A percentile compares a stretch with the other conserved stretches of the same genome.
Conservation (phyloP, 2,888 invertebrate genomes). For the Frankliniella intonsa region DNA sequence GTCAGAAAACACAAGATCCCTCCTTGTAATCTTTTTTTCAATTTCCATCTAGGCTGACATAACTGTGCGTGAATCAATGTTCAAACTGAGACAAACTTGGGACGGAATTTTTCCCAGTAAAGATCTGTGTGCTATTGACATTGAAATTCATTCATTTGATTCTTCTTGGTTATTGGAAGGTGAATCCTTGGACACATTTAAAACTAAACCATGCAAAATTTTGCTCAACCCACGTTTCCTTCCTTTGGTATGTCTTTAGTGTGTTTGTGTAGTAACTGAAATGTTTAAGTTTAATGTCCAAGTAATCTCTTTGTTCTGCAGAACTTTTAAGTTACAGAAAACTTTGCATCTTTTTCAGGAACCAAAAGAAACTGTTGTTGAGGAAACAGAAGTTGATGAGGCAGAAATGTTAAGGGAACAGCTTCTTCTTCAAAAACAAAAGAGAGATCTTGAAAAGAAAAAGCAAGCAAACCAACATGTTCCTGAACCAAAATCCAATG, state of each 20-base stretch:
- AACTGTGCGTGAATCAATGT: neutral
- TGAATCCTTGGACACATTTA: neutral
- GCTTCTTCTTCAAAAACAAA: neutral
- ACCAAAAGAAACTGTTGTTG: neutral
- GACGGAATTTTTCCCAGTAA: neutral
- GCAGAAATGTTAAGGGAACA: neutral
- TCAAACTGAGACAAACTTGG: neutral
- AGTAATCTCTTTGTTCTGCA: neutral
- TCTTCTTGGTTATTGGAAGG: neutral
- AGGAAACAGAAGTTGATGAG: neutral
- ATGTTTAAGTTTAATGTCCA: neutral
- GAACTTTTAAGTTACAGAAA: neutral
- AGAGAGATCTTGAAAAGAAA: neutral
- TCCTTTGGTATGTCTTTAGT: neutral
- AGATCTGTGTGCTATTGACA: neutral
- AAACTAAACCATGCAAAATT: neutral
- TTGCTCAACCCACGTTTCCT: neutral
- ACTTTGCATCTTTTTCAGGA: neutral
- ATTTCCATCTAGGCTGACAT: neutral
- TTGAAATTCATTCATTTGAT: neutral
- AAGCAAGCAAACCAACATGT: neutral
- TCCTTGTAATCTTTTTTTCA: neutral
- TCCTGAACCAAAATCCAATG: neutral
- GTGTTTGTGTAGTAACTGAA: neutral
- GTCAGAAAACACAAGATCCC: too few species aligned